Base-by-base conservation (phyloP, 1,140 invertebrate genomes). In the Sycophila sp. region DNA sequence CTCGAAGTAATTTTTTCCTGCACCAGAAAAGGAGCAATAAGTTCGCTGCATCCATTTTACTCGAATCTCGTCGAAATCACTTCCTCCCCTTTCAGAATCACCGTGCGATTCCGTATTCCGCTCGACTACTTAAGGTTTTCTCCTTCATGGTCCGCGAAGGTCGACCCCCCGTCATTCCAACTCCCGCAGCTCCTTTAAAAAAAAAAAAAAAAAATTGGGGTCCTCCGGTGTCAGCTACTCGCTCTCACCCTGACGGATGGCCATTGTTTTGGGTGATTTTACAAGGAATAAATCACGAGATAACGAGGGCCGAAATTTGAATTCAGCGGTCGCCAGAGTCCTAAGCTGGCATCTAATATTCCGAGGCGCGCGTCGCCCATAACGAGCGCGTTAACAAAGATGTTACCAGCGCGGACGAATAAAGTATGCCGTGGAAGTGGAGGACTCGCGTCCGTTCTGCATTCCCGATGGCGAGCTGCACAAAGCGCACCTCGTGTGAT, bases 301-400 rank as follows among this genome's bases (percentile, higher is more conserved):
- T n/a, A n/a, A n/a, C n/a, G n/a, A n/a, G n/a, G n/a, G n/a, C n/a
- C n/a, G n/a, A 22, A 47, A 47, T 47, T 24, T 6, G n/a, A 47
- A 47, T 47, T 47, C 17, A 24, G 26, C 51, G 13, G n/a, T 5
- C 15, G 13, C 26, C 51, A 26, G 22, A 47, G 19, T 47, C 19
- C 42, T 47, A 40, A 3, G 8, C n/a, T 7, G 24, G 42, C 15
- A 64, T 66, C 63, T 66, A n/a, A 22, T 56, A 58, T 67, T 67
- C 51, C 28, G 30, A 24, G 7, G 11, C 36, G 15, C 38, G 53
- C 53, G 24, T 30, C 15, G n/a, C n/a, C 38, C 53, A 47, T 67
- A 59, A 68, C 30, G 34, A 58, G 40, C 38, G 42, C 55, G 2
- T 68, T 32, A 47, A 66, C 64, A 42, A 66, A 59, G 65, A 68